Evolutionary conservation across 1,140 invertebrate genomes (phyloP), one percentile per base, ranked within the genome.

Genomic region (Kradibia gibbosae): DNA sequence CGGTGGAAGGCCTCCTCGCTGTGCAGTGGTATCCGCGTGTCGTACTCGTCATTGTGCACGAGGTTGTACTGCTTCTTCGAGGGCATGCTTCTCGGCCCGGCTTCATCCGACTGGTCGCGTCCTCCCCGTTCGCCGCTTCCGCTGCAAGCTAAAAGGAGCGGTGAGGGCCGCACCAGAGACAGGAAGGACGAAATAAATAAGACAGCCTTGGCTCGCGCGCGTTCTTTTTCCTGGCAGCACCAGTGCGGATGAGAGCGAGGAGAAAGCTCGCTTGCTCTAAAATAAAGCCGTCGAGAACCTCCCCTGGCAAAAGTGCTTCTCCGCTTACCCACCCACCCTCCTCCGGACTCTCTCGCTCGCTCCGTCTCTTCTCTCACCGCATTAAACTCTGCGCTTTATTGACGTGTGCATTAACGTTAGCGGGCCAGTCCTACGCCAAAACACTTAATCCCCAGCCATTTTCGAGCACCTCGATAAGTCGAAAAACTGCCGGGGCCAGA

Each of bases 1-100:
- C 99, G 97, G 84, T 98, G 95, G 91, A 99, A 99, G 67, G 98
- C 97, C 91, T 99, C 97, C 83, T 99, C 98, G 77, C 97, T 96
- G 92, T 99, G 97, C 65, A 99, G 91, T 13, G 98, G 98, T 87
- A 99, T 97, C 85, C 97, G 93, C 76, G 96, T 96, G 91, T 99
- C 98, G 90, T 96, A 97, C 85, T 98, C 97, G 91, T 99, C 98
- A 90, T 98, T 97, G 84, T 96, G 95, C 86, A 99, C 97, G 90
- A 98, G 93, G 91, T 98, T 96, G 93, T 99, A 99, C 86, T 96
- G 95, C 90, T 95, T 96, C 89, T 96, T 97, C 86, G 95, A 96
- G 87, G 95, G 95, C 95, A 96, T 96, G 84, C 91, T 77, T 78
- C 67, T 20, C 86, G 87, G 88, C 88, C 88, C 88, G 87, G 83